Conservation (phyloP, 2,888 invertebrate species). For the Mimumesa dahlbomi region DNA sequence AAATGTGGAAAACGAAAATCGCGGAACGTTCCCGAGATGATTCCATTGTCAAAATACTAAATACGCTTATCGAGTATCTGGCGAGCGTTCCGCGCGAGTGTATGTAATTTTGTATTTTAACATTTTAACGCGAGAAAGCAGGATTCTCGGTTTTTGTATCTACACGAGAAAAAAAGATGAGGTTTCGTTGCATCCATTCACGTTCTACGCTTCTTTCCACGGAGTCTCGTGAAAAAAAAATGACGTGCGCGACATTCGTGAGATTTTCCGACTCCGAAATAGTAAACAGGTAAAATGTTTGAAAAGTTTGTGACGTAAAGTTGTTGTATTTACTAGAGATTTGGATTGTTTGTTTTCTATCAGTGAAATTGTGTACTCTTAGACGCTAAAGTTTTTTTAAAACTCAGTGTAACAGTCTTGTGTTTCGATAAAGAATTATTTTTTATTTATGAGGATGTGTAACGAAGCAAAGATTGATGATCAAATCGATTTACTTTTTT, state of each 20-base stretch:
- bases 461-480: too few species aligned
- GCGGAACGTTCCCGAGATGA: constrained; percentile 57
- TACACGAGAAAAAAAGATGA: background rate
- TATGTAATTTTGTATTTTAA: constrained; percentile 51
- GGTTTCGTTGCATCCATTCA: background rate
- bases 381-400: too few species aligned
- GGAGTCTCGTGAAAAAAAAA: background rate
- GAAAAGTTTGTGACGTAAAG: too few species aligned
- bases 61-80: constrained; percentile 46
- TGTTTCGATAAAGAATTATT: too few species aligned
- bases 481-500: too few species aligned
- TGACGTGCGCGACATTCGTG: background rate
- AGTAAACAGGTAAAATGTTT: too few species aligned
- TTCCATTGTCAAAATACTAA: constrained; percentile 34
- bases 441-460: too few species aligned
- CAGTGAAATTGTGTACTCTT: too few species aligned
- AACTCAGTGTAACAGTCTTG: too few species aligned
- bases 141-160: constrained; percentile 8
- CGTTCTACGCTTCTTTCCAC: background rate
- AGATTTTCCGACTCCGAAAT: background rate
- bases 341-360: too few species aligned
- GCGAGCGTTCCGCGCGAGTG: constrained; percentile 36
- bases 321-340: too few species aligned
- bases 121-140: constrained; percentile 39
- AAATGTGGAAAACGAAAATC: constrained; percentile 22